These are phyloP conservation scores for Oryzias celebensis DNA, from an alignment of 2,113 vertebrate species.

Conservation along the genomic window DNA sequence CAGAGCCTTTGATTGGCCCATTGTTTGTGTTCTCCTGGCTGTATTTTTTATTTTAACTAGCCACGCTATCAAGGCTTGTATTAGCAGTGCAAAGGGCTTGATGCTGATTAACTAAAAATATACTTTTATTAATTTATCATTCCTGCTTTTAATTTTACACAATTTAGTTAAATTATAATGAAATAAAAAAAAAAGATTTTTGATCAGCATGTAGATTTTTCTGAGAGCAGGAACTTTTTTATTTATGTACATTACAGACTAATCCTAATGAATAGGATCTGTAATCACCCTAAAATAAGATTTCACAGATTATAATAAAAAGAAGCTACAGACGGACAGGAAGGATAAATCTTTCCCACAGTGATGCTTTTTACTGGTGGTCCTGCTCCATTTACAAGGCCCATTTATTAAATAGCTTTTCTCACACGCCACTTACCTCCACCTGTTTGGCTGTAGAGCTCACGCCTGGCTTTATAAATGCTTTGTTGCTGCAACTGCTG, in stretches of 20 bases:
- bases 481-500: conserved; percentile 22
- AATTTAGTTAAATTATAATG: background rate
- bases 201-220: no score
- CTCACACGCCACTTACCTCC: conserved; percentile 67
- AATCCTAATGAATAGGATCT: no score
- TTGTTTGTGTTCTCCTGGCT: no score
- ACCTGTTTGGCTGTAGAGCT: conserved; percentile 64
- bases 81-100: no score
- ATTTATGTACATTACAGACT: no score
- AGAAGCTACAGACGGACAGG: background rate
- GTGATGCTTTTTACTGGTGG: conserved; percentile 53
- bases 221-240: no score
- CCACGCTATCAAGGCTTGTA: no score
- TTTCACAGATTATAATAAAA: no score
- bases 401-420: conserved; percentile 72
- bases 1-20: no score
- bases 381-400: conserved; percentile 60
- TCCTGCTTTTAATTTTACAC: background rate
- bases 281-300: no score
- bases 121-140: background rate
- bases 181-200: no score
- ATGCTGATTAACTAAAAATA: background rate
- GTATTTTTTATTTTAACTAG: no score
- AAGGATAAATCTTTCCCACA: conserved; percentile 57
- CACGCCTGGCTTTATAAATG: conserved; percentile 32